Evolutionary conservation across 2,888 invertebrate species (phyloP).

Genomic region (Harpalus rubripes): DNA sequence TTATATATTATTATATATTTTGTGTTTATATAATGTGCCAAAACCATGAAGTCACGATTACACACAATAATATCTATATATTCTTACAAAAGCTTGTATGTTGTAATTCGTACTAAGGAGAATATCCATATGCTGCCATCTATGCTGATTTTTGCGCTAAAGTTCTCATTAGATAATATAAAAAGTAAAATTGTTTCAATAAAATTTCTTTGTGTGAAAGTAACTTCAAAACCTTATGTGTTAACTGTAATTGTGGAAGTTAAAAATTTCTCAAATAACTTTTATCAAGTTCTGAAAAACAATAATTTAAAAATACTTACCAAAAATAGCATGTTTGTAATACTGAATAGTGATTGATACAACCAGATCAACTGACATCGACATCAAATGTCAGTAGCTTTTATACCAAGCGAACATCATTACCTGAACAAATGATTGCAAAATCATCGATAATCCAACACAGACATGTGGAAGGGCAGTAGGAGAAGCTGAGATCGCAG

Average conservation of each 20-base stretch:
- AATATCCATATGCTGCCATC: too few species aligned
- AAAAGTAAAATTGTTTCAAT: too few species aligned
- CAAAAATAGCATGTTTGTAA: slow-evolving; percentile 50
- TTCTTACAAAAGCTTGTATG: too few species aligned
- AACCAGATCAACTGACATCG: slow-evolving; percentile 57
- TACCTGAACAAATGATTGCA: slow-evolving; percentile 45
- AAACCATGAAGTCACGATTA: too few species aligned
- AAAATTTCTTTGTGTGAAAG: too few species aligned
- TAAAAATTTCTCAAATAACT: background rate
- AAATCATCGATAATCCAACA: slow-evolving; percentile 6
- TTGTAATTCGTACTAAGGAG: too few species aligned
- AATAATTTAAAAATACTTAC: slow-evolving; percentile 4
- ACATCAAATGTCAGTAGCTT: slow-evolving; percentile 32
- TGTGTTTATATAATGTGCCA: too few species aligned
- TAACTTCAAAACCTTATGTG: background rate
- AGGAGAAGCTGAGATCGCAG: slow-evolving; percentile 14
- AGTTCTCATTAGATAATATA: too few species aligned
- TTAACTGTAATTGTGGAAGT: background rate
- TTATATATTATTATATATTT: too few species aligned
- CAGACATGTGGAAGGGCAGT: slow-evolving; percentile 46
- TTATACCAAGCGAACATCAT: slow-evolving; percentile 39
- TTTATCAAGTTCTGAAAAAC: background rate
- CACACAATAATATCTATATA: too few species aligned
- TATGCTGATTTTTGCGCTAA: too few species aligned
- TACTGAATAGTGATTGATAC: slow-evolving; percentile 28